These are phyloP conservation scores for Sus cebifrons DNA, from an alignment of 2,797 vertebrate species.

Conservation along the genomic window DNA sequence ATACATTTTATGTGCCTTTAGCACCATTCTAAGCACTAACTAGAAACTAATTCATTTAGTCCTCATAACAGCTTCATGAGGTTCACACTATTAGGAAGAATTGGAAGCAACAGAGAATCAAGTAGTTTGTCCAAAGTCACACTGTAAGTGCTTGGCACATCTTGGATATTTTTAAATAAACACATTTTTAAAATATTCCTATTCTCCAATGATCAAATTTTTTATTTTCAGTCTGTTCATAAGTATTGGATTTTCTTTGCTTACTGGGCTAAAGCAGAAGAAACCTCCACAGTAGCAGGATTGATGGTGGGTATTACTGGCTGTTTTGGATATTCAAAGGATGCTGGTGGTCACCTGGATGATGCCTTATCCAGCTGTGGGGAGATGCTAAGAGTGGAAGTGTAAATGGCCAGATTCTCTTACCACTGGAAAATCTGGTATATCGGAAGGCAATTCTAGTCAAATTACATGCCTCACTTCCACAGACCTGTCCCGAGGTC, in stretches of 20 bases:
- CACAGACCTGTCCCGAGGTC: not conserved
- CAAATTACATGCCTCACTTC: not conserved
- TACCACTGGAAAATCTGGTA: not conserved
- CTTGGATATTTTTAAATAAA: not conserved
- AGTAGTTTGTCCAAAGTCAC: not conserved
- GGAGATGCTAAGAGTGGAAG: not conserved
- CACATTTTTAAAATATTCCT: not conserved
- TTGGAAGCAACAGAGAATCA: not conserved
- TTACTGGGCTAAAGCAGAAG: not conserved
- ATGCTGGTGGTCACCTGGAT: not conserved
- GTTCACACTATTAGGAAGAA: not conserved
- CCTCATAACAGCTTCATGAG: not conserved
- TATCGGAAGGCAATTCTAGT: not conserved
- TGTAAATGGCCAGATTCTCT: not conserved
- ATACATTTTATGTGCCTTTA: not conserved
- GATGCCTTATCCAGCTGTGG: no score
- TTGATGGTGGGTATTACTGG: not conserved
- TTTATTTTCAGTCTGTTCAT: constrained; percentile 24
- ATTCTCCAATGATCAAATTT: not conserved
- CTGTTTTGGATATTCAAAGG: not conserved
- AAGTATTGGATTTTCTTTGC: not conserved
- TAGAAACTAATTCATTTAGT: not conserved
- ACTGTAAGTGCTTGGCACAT: not conserved
- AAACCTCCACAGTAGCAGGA: not conserved
- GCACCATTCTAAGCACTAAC: not conserved